Evolutionary conservation across 2,888 invertebrate species (phyloP).

Genomic region (Diarsia brunnea): DNA sequence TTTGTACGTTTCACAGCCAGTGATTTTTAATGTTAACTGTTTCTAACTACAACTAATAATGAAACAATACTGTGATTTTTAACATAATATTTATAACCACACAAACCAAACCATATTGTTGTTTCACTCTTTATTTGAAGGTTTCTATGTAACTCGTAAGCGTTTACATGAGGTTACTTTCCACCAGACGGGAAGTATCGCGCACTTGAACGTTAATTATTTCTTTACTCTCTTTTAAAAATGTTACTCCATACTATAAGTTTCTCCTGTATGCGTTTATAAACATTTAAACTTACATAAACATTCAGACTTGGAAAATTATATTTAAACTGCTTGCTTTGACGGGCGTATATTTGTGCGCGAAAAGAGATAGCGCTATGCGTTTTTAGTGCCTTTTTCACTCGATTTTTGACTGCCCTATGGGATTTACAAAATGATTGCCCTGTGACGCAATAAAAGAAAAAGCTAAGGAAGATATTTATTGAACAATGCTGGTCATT

Average conservation of each 20-base stretch:
- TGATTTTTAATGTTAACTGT: not conserved
- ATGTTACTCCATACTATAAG: too few species aligned
- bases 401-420: not conserved
- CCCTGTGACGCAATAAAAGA: not conserved
- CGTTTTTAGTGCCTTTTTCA: not conserved
- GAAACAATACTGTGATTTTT: constrained; percentile 11
- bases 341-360: not conserved
- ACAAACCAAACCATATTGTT: not conserved
- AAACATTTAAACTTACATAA: too few species aligned
- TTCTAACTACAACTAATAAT: not conserved
- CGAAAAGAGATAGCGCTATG: not conserved
- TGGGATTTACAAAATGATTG: not conserved
- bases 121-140: not conserved
- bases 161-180: not conserved
- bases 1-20: not conserved
- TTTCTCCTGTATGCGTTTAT: too few species aligned
- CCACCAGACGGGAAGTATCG: not conserved
- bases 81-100: not conserved
- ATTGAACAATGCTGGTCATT: constrained; percentile 7
- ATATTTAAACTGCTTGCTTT: not conserved
- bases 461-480: not conserved
- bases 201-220: too few species aligned
- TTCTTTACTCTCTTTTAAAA: too few species aligned
- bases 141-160: not conserved
- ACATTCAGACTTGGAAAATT: not conserved